phyloP scores from a whole-genome alignment of 2,797 vertebrate species.

The Girardinus metallicus region DNA sequence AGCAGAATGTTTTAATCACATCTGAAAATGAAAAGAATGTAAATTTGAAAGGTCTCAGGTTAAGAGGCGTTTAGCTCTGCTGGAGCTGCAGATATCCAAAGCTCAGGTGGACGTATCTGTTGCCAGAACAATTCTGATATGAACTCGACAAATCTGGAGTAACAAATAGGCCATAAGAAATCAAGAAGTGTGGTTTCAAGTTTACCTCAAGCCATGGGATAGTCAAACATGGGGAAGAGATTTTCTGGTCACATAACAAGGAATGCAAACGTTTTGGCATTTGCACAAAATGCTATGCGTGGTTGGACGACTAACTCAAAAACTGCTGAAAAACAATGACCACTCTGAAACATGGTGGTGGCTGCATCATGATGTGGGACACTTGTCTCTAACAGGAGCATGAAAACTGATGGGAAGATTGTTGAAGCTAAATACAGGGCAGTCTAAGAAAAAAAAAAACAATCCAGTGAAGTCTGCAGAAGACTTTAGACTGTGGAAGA shows the following conservation, averaged over 20 bases:
- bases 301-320: background rate
- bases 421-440: background rate
- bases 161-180: background rate
- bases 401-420: background rate
- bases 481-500: background rate
- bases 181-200: background rate
- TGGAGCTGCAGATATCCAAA: background rate
- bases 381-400: background rate
- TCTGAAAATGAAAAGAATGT: background rate
- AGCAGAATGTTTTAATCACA: background rate
- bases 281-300: background rate
- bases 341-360: background rate
- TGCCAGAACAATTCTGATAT: background rate
- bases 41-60: background rate
- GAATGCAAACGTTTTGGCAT: background rate
- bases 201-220: background rate
- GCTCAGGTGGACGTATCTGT: background rate
- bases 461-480: background rate
- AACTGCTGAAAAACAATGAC: background rate
- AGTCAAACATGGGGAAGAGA: background rate
- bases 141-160: background rate
- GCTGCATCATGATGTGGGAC: background rate
- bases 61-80: background rate
- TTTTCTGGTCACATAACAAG: background rate
- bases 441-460: background rate